These are phyloP conservation scores for Lathamus discolor DNA, from an alignment of 2,113 vertebrate genomes.

Conservation along the genomic window DNA sequence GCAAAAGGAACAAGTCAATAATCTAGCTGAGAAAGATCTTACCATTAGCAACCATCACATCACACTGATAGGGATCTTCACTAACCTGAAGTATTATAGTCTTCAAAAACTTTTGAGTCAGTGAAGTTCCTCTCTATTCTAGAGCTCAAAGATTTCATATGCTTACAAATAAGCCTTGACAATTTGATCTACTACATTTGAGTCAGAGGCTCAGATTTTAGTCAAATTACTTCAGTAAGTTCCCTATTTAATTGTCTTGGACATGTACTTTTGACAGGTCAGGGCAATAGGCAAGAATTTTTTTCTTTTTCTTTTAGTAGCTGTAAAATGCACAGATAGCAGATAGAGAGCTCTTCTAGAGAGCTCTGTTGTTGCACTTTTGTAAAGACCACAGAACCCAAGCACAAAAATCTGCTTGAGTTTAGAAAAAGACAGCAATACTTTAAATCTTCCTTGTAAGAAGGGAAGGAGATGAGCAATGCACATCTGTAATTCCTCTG, in stretches of 20 bases:
- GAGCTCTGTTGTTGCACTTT: neutral
- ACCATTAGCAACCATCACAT: fast-evolving
- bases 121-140: neutral
- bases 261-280: neutral
- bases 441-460: neutral
- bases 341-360: neutral
- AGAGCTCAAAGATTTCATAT: neutral
- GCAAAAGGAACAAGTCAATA: neutral
- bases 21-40: neutral
- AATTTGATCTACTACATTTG: neutral
- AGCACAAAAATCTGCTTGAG: neutral
- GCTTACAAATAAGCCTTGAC: neutral
- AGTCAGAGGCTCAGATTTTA: neutral
- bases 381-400: neutral
- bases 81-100: neutral
- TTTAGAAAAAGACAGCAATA: neutral
- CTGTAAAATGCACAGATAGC: neutral
- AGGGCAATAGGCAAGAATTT: neutral
- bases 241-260: neutral
- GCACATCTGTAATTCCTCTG: neutral
- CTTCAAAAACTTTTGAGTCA: neutral
- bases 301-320: neutral
- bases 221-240: fast-evolving
- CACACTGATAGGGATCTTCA: neutral
- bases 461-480: neutral